phyloP scores from a whole-genome alignment of 2,888 invertebrate species.

The Caprella mutica region DNA sequence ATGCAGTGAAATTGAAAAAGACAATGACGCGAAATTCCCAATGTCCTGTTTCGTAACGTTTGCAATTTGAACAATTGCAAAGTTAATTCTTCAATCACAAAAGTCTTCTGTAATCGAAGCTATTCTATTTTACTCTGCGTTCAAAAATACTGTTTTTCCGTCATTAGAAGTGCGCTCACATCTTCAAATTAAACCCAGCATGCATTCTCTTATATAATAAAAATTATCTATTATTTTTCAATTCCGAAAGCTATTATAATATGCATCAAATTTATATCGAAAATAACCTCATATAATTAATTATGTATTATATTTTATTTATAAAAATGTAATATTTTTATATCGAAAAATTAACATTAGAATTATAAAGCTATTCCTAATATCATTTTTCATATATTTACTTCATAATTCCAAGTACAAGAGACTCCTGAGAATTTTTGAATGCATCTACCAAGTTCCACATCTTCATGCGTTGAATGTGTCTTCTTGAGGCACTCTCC shows the following conservation, averaged over 20 bases:
- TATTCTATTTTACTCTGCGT: no score
- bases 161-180: no score
- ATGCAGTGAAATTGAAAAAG: no score
- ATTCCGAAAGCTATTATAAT: background rate
- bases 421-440: slow-evolving; percentile 85
- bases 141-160: no score
- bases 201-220: no score
- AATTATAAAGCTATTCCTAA: background rate
- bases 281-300: background rate
- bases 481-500: slow-evolving; percentile 81
- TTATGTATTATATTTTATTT: background rate
- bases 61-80: no score
- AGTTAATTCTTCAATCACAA: no score
- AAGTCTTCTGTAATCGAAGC: no score
- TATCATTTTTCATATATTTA: slow-evolving; percentile 43
- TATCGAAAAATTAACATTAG: background rate
- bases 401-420: slow-evolving; percentile 97
- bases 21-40: no score
- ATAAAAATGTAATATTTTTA: background rate
- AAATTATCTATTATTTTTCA: no score
- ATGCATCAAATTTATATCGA: background rate
- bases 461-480: slow-evolving; percentile 94
- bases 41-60: no score
- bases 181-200: no score
- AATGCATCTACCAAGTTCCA: slow-evolving; percentile 92